phyloP scores from a whole-genome alignment of 2,113 vertebrate species.

The Crypturellus undulatus region DNA sequence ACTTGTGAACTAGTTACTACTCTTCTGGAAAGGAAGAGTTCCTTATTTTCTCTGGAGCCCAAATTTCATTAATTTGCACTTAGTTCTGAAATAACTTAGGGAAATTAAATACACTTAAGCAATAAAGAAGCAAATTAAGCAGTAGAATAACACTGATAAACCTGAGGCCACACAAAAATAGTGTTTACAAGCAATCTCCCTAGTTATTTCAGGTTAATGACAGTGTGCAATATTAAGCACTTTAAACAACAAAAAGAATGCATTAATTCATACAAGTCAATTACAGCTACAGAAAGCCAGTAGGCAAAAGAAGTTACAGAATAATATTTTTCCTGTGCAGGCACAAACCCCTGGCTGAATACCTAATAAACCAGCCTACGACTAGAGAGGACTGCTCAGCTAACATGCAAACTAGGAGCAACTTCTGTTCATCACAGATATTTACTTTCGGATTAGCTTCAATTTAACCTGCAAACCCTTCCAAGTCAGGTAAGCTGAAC shows the following conservation, averaged over 20 bases:
- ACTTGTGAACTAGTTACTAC: not conserved
- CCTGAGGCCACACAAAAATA: not conserved
- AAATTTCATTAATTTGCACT: not conserved
- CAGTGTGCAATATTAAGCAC: not conserved
- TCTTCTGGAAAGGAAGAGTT: not conserved
- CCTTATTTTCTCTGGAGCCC: not conserved
- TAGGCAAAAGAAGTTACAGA: not conserved
- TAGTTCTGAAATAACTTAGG: not conserved
- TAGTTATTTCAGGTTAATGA: not conserved
- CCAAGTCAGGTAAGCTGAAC: not conserved
- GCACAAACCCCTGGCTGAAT: not conserved
- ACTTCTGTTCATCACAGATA: not conserved
- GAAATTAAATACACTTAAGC: constrained; percentile 4
- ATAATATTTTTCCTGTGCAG: not conserved
- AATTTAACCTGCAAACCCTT: not conserved
- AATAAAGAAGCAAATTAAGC: not conserved
- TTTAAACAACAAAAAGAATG: not conserved
- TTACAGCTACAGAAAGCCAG: not conserved
- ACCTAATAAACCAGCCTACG: not conserved
- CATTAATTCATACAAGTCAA: not conserved
- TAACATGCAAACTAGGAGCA: not conserved
- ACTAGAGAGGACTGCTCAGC: not conserved
- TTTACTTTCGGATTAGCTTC: not conserved
- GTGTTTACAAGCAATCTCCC: not conserved
- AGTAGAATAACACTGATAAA: not conserved